phyloP scores from a whole-genome alignment of 2,113 vertebrate genomes.

The Nipponia nippon region DNA sequence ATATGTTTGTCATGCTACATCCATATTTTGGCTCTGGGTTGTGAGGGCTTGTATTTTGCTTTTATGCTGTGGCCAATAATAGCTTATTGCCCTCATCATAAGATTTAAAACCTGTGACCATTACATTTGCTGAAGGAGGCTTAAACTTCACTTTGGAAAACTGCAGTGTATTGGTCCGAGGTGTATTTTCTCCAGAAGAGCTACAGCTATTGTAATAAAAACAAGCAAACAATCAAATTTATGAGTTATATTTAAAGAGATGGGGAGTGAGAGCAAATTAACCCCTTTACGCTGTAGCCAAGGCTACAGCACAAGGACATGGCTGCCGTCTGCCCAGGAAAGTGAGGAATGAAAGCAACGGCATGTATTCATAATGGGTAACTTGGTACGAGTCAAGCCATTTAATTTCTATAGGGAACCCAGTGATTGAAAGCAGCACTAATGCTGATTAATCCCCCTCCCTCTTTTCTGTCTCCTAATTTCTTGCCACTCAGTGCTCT shows the following conservation, averaged over 20 bases:
- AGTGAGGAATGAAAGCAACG: neutral
- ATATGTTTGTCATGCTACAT: neutral
- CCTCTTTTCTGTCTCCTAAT: neutral
- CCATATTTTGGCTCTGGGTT: neutral
- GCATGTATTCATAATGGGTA: neutral
- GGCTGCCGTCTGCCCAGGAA: neutral
- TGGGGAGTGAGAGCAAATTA: neutral
- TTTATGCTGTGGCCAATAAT: neutral
- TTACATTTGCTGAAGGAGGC: neutral
- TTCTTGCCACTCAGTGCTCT: fast-evolving
- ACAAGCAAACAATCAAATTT: constrained; percentile 13
- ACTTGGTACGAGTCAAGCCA: neutral
- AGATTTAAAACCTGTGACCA: neutral
- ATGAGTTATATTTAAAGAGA: neutral
- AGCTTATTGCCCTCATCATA: neutral
- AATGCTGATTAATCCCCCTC: constrained; percentile 24
- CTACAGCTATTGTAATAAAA: neutral
- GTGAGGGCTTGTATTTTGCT: neutral
- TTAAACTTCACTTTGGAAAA: neutral
- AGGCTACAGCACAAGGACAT: neutral
- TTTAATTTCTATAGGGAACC: neutral
- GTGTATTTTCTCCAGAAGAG: neutral
- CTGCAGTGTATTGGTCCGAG: neutral
- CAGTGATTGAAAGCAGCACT: neutral
- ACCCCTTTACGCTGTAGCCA: neutral